Evolutionary conservation across 2,113 vertebrate species (phyloP).

Genomic region (Heliornis fulica): DNA sequence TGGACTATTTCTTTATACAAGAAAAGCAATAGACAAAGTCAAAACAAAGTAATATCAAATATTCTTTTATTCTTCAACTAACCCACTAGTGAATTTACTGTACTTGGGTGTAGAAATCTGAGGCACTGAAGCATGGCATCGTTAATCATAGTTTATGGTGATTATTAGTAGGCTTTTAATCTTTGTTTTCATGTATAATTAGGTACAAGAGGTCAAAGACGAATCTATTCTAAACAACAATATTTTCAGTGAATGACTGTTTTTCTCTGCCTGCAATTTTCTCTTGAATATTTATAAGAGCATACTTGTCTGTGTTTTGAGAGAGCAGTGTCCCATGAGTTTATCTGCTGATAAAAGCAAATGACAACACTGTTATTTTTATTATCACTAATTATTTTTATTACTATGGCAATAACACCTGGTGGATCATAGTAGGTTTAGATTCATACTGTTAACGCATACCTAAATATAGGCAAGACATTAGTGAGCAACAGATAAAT

Average conservation of each 20-base stretch:
- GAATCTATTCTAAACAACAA: conserved; percentile 36
- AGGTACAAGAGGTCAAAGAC: conserved; percentile 64
- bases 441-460: not conserved
- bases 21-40: not conserved
- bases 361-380: conserved; percentile 41
- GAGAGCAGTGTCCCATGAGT: conserved; percentile 32
- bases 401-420: conserved; percentile 20
- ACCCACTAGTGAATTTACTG: conserved; percentile 26
- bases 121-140: conserved; percentile 37
- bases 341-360: conserved; percentile 23
- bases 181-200: conserved; percentile 67
- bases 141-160: conserved; percentile 70
- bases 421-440: not conserved
- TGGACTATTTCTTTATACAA: not conserved
- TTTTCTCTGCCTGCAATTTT: conserved; percentile 51
- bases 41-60: not conserved
- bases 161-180: conserved; percentile 70
- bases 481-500: not conserved
- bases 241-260: conserved; percentile 51
- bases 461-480: not conserved
- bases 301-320: conserved; percentile 4
- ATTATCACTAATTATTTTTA: conserved; percentile 47
- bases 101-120: conserved; percentile 2
- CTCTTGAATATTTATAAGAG: conserved; percentile 51
- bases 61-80: conserved; percentile 19